phyloP scores from a whole-genome alignment of 2,797 vertebrate species.

The Scyliorhinus canicula region DNA sequence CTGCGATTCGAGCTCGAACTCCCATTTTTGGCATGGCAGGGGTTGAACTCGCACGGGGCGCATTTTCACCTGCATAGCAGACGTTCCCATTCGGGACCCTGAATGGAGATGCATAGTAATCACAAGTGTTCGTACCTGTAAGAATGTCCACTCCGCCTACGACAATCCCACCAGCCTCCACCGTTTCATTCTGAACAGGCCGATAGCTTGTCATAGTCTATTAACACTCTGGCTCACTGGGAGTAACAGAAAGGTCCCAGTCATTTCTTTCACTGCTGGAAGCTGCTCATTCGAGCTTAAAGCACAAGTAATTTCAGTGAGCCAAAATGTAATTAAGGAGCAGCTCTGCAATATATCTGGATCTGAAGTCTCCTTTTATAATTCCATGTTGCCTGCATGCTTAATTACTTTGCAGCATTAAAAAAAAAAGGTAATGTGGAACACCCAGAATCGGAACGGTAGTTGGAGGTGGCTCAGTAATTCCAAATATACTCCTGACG shows the following conservation, averaged over 20 bases:
- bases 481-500: background rate
- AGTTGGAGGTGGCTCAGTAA: background rate
- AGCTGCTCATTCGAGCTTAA: conserved; percentile 34
- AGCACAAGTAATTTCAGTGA: conserved; percentile 36
- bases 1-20: conserved; percentile 78
- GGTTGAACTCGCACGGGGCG: conserved; percentile 62
- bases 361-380: conserved; percentile 19
- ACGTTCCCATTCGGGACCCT: conserved; percentile 53
- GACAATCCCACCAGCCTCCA: conserved; percentile 50
- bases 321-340: background rate
- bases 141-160: conserved; percentile 40
- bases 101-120: conserved; percentile 53
- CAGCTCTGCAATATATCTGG: background rate
- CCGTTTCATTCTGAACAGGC: conserved; percentile 50
- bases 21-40: conserved; percentile 86
- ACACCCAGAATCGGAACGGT: background rate
- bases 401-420: background rate
- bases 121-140: conserved; percentile 48
- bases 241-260: conserved; percentile 38
- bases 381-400: background rate
- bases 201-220: conserved; percentile 62
- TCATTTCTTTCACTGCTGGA: conserved; percentile 42
- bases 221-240: conserved; percentile 41
- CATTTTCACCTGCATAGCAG: conserved; percentile 24
- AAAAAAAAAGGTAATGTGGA: too few relatives aligned